A percentile compares a stretch with the other conserved stretches of the same genome.
Conservation (phyloP, 2,888 invertebrate species). For the Archips xylosteana region DNA sequence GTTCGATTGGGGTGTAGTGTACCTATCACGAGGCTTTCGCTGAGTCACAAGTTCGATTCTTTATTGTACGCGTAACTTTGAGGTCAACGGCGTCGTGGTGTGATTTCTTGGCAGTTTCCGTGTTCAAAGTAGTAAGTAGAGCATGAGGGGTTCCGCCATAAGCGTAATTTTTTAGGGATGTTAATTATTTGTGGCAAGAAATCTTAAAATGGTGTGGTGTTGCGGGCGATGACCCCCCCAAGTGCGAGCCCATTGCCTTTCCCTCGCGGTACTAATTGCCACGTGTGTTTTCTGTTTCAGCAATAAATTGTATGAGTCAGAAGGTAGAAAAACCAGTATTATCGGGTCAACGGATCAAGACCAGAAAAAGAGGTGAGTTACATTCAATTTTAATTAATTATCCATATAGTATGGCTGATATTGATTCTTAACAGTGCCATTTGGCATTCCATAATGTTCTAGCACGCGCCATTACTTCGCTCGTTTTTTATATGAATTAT, state of each 20-base stretch:
- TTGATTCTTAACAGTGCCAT: constrained; percentile 28
- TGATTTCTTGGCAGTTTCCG: constrained; percentile 54
- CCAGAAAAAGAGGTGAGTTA: constrained; percentile 98
- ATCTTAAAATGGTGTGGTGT: constrained; percentile 50
- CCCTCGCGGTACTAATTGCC: constrained; percentile 69
- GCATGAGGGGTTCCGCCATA: constrained; percentile 62
- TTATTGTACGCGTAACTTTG: constrained; percentile 44
- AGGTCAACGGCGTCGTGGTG: constrained; percentile 49
- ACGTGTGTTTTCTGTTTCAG: constrained; percentile 86
- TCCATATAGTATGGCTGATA: constrained; percentile 39
- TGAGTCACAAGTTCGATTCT: constrained; percentile 57
- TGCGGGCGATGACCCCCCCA: constrained; percentile 76
- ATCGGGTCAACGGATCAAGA: constrained; percentile 99
- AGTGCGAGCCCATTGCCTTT: constrained; percentile 57
- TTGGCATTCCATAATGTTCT: constrained; percentile 6
- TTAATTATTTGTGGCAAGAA: constrained; percentile 11
- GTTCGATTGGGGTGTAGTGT: constrained; percentile 50
- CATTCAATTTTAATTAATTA: constrained; percentile 45
- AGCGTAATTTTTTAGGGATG: constrained; percentile 32
- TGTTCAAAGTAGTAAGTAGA: constrained; percentile 62
- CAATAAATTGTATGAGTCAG: constrained; percentile 99
- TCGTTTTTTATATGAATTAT: background rate
- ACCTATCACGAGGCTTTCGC: constrained; percentile 51
- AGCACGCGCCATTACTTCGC: constrained; percentile 1
- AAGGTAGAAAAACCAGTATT: constrained; percentile 99